Evolutionary conservation across 2,113 vertebrate species (phyloP).

Genomic region (Cavia aperea): DNA sequence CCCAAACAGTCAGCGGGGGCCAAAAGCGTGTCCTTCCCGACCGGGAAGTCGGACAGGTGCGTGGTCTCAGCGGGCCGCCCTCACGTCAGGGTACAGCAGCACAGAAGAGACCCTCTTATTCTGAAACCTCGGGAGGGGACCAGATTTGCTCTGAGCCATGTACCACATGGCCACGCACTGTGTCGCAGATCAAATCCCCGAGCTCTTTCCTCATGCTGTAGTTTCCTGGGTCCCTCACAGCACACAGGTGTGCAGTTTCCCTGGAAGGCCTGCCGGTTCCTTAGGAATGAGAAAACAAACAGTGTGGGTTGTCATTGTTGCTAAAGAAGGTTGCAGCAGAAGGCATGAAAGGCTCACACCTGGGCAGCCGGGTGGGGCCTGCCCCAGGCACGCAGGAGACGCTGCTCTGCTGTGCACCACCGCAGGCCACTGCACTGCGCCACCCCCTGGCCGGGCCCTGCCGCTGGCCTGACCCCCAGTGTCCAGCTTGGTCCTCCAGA

Average conservation of each 20-base stretch:
- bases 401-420: background rate
- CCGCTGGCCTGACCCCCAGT: accelerated
- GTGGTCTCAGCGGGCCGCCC: background rate
- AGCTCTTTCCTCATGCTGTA: background rate
- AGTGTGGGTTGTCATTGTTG: background rate
- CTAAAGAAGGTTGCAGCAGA: background rate
- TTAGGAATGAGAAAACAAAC: background rate
- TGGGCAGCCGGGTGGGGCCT: background rate
- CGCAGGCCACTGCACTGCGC: background rate
- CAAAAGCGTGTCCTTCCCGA: conserved; percentile 89
- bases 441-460: background rate
- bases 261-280: background rate
- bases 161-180: no score
- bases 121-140: background rate
- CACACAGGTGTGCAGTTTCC: background rate
- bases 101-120: background rate
- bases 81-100: background rate
- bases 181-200: background rate
- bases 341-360: background rate
- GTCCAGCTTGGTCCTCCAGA: background rate
- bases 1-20: conserved; percentile 76
- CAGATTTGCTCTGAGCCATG: background rate
- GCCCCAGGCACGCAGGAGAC: accelerated
- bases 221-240: background rate
- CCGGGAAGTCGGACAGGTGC: conserved; percentile 86